phyloP scores from a whole-genome alignment of 2,888 invertebrate species.

The Tiliacea citrago region DNA sequence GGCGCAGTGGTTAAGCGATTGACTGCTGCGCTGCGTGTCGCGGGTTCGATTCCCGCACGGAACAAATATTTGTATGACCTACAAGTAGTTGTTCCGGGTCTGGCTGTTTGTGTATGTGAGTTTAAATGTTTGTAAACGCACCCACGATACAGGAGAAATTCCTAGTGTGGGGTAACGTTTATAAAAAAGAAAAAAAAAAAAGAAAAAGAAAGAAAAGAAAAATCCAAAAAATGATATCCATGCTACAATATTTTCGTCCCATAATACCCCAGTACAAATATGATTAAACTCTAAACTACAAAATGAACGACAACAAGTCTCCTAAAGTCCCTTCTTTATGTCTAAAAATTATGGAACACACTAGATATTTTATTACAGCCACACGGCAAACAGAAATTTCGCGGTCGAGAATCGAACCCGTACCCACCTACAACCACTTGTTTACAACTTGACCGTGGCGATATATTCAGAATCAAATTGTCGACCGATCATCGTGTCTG shows the following conservation, averaged over 20 bases:
- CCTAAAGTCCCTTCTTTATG: slow-evolving; percentile 65
- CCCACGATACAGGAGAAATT: too few species aligned
- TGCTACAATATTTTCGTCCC: background rate
- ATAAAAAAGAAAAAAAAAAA: too few species aligned
- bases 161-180: too few species aligned
- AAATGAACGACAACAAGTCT: slow-evolving; percentile 51
- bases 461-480: slow-evolving; percentile 88
- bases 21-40: too few species aligned
- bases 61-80: too few species aligned
- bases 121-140: too few species aligned
- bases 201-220: too few species aligned
- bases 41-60: too few species aligned
- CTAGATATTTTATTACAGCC: slow-evolving; percentile 74
- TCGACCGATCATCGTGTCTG: slow-evolving; percentile 85
- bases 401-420: slow-evolving; percentile 79
- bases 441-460: slow-evolving; percentile 82
- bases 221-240: background rate
- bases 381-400: slow-evolving; percentile 81
- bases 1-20: too few species aligned
- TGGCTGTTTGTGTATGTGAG: too few species aligned
- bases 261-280: slow-evolving; percentile 29
- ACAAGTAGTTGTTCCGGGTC: too few species aligned
- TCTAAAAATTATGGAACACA: slow-evolving; percentile 69
- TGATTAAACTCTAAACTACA: slow-evolving; percentile 59
- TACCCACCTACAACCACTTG: slow-evolving; percentile 82